phyloP scores from a whole-genome alignment of 2,113 vertebrate species.

The Tursiops truncatus region DNA sequence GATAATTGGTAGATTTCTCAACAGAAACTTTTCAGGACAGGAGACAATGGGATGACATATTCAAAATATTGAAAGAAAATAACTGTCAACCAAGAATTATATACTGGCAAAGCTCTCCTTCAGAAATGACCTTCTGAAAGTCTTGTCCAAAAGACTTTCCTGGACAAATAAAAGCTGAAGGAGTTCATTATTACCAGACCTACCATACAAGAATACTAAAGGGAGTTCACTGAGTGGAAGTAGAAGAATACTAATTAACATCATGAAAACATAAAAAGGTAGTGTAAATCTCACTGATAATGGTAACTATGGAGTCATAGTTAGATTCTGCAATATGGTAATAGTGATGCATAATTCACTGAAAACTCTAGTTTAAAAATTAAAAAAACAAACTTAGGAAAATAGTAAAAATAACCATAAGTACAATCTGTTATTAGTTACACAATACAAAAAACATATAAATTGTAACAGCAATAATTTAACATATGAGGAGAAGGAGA shows the following conservation, averaged over 20 bases:
- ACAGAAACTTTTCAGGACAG: neutral
- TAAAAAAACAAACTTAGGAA: neutral
- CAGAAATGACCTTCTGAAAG: neutral
- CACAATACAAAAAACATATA: neutral
- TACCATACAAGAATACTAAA: neutral
- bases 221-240: neutral
- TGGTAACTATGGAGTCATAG: neutral
- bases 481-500: neutral
- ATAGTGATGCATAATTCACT: neutral
- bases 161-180: neutral
- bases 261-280: neutral
- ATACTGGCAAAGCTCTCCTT: neutral
- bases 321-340: neutral
- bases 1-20: neutral
- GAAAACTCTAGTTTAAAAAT: neutral
- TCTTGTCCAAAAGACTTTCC: neutral
- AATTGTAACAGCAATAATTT: neutral
- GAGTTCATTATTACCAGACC: neutral
- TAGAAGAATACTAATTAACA: neutral
- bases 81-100: neutral
- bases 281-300: neutral
- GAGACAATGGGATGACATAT: neutral
- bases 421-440: neutral
- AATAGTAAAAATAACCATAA: neutral
- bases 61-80: neutral